Conservation (phyloP, 2,113 vertebrate genomes). For the Alethe castanea region DNA sequence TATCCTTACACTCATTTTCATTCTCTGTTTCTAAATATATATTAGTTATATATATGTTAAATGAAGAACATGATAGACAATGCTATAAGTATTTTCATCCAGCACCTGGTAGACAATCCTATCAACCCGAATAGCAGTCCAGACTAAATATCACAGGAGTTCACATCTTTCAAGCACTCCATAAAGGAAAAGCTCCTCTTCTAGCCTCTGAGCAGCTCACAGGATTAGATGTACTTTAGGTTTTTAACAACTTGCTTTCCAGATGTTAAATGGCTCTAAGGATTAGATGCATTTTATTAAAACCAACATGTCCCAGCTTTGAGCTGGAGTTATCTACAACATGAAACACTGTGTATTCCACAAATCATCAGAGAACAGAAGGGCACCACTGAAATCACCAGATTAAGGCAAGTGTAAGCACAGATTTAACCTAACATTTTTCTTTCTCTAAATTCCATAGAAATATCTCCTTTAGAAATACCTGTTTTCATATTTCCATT, state of each 20-base stretch:
- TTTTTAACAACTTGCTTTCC: conserved; percentile 63
- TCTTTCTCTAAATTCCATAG: background rate
- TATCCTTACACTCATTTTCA: background rate
- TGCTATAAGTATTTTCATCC: background rate
- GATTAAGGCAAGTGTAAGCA: conserved; percentile 29
- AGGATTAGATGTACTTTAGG: conserved; percentile 52
- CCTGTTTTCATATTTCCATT: background rate
- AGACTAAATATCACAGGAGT: background rate
- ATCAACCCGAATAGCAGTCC: background rate
- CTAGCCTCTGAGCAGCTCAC: conserved; percentile 20
- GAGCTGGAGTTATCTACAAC: background rate
- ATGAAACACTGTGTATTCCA: background rate
- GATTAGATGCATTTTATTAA: conserved; percentile 53
- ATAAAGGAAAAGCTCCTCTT: conserved; percentile 13
- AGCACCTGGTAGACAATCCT: background rate
- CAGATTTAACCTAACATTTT: conserved; percentile 9
- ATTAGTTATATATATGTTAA: background rate
- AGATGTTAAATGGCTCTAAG: conserved; percentile 50
- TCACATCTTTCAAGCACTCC: background rate
- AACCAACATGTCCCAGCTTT: conserved; percentile 26
- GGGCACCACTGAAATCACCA: background rate
- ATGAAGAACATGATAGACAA: background rate
- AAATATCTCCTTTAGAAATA: background rate
- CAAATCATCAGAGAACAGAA: conserved; percentile 13
- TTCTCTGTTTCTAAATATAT: background rate